These are phyloP conservation scores for Scrobipalpa costella DNA, from an alignment of 2,888 invertebrate genomes.

Conservation along the genomic window DNA sequence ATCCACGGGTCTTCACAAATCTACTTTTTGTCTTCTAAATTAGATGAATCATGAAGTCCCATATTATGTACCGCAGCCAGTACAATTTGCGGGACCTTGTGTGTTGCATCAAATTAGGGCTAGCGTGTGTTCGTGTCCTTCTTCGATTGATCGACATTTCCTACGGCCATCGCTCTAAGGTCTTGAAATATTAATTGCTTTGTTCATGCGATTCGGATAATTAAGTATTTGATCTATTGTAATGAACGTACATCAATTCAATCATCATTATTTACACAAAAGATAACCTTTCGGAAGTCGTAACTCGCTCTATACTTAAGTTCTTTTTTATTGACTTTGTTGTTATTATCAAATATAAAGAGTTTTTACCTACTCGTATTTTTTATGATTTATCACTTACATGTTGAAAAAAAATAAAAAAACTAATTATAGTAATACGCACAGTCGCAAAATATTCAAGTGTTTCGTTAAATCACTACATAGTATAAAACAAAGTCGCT, in stretches of 20 bases:
- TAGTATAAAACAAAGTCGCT: no score
- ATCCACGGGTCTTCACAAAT: no score
- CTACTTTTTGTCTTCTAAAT: not conserved
- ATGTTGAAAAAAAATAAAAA: no score
- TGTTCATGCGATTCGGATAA: not conserved
- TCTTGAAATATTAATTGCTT: conserved; percentile 13
- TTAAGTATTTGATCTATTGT: not conserved
- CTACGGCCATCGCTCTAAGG: conserved; percentile 14
- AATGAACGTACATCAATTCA: not conserved
- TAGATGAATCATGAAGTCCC: not conserved
- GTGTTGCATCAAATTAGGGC: not conserved
- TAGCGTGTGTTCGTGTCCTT: conserved; percentile 19
- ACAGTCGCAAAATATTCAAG: no score
- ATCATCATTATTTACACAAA: conserved; percentile 1
- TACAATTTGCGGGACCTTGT: conserved; percentile 2
- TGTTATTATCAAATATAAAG: no score
- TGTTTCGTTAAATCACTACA: no score
- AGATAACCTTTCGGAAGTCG: not conserved
- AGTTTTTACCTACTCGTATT: no score
- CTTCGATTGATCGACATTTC: conserved; percentile 13
- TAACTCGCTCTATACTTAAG: no score
- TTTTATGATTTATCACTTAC: no score
- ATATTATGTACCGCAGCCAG: not conserved
- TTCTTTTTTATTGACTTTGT: no score
- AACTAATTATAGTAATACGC: no score